A percentile compares a stretch with the other conserved stretches of the same genome.
These are phyloP conservation scores for Mycetomoellerius zeteki DNA, from an alignment of 1,140 invertebrate species.

Conservation along the genomic window DNA sequence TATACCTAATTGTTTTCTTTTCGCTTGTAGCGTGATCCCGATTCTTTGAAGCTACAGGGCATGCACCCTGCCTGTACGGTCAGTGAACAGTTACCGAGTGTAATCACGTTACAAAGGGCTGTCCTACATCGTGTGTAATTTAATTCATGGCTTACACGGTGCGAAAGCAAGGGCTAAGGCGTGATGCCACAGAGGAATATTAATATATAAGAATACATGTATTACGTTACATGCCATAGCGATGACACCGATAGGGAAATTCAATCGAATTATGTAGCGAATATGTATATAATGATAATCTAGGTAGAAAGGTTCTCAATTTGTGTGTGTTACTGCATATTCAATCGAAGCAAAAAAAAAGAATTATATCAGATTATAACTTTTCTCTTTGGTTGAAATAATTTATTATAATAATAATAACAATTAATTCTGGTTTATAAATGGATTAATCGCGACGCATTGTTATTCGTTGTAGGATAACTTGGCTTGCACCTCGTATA, in stretches of 20 bases:
- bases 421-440: not conserved
- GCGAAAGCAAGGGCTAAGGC: conserved; percentile 47
- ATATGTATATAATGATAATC: not conserved
- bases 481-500: not conserved
- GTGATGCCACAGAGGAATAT: conserved; percentile 40
- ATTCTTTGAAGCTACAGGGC: conserved; percentile 58
- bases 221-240: conserved; percentile 34
- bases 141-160: conserved; percentile 63
- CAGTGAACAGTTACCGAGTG: conserved; percentile 68
- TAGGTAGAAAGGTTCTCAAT: not conserved
- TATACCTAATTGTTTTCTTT: conserved; percentile 48
- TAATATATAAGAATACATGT: conserved; percentile 53
- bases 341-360: not conserved
- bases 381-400: not conserved
- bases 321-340: not conserved
- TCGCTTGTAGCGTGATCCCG: conserved; percentile 51
- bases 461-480: conserved; percentile 6
- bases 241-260: conserved; percentile 20
- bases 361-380: not conserved
- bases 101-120: conserved; percentile 63
- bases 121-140: conserved; percentile 71
- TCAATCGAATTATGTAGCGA: conserved; percentile 14
- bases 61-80: conserved; percentile 52
- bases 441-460: conserved; percentile 1
- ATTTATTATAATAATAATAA: conserved; percentile 19